These are phyloP conservation scores for Eupithecia insigniata DNA, from an alignment of 2,888 invertebrate species.

Conservation along the genomic window DNA sequence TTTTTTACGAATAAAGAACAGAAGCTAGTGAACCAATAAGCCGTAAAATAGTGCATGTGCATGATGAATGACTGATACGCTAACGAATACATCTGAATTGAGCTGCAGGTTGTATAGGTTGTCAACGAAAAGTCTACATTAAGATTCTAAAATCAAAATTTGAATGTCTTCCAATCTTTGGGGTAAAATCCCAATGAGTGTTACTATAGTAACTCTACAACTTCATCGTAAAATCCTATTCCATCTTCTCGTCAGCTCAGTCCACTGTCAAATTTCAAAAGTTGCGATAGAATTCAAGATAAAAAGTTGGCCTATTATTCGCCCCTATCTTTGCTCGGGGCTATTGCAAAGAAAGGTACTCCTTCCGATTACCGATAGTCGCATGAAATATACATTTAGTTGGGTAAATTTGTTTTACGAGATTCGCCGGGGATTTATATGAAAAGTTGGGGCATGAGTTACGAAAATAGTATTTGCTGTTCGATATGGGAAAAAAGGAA, in stretches of 20 bases:
- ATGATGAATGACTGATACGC: no score
- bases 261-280: conserved; percentile 1
- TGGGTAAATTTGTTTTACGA: conserved; percentile 57
- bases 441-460: conserved; percentile 13
- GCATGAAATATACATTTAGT: conserved; percentile 79
- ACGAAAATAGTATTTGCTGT: conserved; percentile 12
- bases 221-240: neutral
- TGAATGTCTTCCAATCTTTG: neutral
- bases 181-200: neutral
- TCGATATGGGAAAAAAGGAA: conserved; percentile 6
- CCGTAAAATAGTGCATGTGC: no score
- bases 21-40: no score
- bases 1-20: no score
- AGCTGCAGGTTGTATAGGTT: no score
- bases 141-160: no score
- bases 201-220: no score
- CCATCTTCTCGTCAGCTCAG: neutral
- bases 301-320: conserved; percentile 41
- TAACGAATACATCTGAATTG: no score
- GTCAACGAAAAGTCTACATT: no score
- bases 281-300: conserved; percentile 3
- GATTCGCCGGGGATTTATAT: conserved; percentile 25
- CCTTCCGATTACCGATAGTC: conserved; percentile 53
- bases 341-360: conserved; percentile 32
- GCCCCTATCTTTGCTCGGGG: conserved; percentile 14